A percentile compares a stretch with the other conserved stretches of the same genome.
These are phyloP conservation scores for Candidula unifasciata DNA, from an alignment of 2,888 invertebrate genomes.

Conservation along the genomic window DNA sequence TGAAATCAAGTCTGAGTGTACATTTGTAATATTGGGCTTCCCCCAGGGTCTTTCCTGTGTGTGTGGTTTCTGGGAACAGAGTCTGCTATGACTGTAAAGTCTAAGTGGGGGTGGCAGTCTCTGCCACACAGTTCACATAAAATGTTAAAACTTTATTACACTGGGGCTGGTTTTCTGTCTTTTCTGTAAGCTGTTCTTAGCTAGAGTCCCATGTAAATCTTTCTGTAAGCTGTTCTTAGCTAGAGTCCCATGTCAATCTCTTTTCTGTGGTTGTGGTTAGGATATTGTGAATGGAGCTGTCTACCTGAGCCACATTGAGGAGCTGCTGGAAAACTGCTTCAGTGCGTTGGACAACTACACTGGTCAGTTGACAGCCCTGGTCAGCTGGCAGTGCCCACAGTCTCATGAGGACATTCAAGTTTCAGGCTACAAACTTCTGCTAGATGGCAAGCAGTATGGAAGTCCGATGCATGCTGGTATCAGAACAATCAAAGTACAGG, in stretches of 20 bases:
- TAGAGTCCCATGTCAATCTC: neutral
- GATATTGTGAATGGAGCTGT: slow-evolving; percentile 71
- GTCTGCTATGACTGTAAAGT: too few species aligned
- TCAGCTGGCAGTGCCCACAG: slow-evolving; percentile 76
- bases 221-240: neutral
- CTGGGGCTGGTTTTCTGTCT: neutral
- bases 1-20: too few species aligned
- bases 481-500: slow-evolving; percentile 75
- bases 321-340: slow-evolving; percentile 75
- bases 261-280: slow-evolving; percentile 32
- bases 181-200: neutral
- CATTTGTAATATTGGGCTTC: too few species aligned
- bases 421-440: slow-evolving; percentile 75
- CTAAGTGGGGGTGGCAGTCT: too few species aligned
- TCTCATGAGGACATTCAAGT: slow-evolving; percentile 73
- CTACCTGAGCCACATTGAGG: slow-evolving; percentile 73
- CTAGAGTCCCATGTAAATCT: neutral
- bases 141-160: too few species aligned
- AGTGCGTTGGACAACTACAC: slow-evolving; percentile 74
- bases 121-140: too few species aligned
- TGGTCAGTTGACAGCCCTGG: slow-evolving; percentile 76
- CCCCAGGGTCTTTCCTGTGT: too few species aligned
- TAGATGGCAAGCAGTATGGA: slow-evolving; percentile 78
- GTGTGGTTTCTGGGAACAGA: too few species aligned
- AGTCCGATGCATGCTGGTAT: slow-evolving; percentile 74